Evolutionary conservation across 2,797 vertebrate genomes (phyloP).

Genomic region (Tragopan temminckii): DNA sequence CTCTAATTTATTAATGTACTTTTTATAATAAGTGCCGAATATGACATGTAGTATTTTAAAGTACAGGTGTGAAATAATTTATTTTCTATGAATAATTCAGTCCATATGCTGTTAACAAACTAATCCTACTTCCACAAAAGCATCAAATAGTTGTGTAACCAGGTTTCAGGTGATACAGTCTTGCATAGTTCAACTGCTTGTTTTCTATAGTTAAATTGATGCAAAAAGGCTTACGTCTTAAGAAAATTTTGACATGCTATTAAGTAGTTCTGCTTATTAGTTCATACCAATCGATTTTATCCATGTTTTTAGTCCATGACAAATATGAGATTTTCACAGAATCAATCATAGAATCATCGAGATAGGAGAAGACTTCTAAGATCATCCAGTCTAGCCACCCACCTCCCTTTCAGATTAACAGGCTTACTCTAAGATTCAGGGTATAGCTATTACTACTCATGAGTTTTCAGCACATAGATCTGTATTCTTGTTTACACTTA

Average conservation of each 20-base stretch:
- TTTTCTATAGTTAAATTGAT: not conserved
- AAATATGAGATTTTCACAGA: not conserved
- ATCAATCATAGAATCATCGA: no score
- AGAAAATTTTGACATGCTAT: not conserved
- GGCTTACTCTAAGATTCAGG: not conserved
- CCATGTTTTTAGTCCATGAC: not conserved
- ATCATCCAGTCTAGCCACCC: no score
- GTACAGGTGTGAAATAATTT: constrained; percentile 54
- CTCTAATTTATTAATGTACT: constrained; percentile 50
- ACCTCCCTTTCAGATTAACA: not conserved
- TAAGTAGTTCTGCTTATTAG: not conserved
- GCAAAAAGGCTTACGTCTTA: not conserved
- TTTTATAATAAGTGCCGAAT: constrained; percentile 48
- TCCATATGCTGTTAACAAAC: constrained; percentile 13
- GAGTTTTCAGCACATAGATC: not conserved
- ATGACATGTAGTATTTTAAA: constrained; percentile 33
- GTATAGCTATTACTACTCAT: not conserved
- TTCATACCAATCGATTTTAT: not conserved
- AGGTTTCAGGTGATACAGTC: not conserved
- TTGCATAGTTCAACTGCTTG: not conserved
- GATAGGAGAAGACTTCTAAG: no score
- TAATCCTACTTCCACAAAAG: not conserved
- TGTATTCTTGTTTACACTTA: not conserved
- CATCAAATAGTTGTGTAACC: constrained; percentile 44
- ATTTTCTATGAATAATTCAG: constrained; percentile 66